Percentiles rank a stretch among this genome's conserved stretches.
Evolutionary conservation across 2,797 vertebrate genomes (phyloP).

Genomic region (Erethizon dorsatum): DNA sequence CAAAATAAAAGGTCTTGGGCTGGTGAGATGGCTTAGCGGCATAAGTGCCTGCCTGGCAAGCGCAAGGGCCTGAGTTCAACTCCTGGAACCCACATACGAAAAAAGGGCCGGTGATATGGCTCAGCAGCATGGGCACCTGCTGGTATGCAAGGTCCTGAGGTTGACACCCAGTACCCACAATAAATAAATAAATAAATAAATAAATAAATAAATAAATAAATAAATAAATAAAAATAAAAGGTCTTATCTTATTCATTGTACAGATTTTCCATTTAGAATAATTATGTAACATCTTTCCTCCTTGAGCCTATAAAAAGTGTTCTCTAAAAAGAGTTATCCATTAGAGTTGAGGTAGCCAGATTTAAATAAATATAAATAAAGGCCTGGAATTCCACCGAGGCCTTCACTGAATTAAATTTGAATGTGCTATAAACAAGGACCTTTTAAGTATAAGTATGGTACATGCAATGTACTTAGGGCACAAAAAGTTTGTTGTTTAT

Average conservation of each 20-base stretch:
- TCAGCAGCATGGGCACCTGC: too few species aligned
- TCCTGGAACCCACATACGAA: too few species aligned
- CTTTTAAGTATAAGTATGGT: not conserved
- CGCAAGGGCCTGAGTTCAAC: too few species aligned
- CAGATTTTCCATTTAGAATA: not conserved
- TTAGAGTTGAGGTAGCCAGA: not conserved
- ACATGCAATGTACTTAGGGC: not conserved
- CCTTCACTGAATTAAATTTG: not conserved
- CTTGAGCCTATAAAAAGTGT: not conserved
- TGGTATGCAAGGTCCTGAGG: too few species aligned
- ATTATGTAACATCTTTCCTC: not conserved
- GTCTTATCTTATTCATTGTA: not conserved
- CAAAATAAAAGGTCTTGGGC: not conserved
- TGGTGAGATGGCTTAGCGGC: too few species aligned
- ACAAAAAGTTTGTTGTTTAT: not conserved
- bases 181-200: not conserved
- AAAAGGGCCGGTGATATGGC: too few species aligned
- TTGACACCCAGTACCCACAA: too few species aligned
- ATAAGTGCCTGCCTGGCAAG: too few species aligned
- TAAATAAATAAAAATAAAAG: not conserved
- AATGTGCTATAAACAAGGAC: not conserved
- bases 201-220: not conserved
- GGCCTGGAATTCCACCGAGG: too few species aligned
- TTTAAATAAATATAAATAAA: not conserved
- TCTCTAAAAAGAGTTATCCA: not conserved